phyloP scores from a whole-genome alignment of 2,797 vertebrate species.

The Chiloscyllium punctatum region DNA sequence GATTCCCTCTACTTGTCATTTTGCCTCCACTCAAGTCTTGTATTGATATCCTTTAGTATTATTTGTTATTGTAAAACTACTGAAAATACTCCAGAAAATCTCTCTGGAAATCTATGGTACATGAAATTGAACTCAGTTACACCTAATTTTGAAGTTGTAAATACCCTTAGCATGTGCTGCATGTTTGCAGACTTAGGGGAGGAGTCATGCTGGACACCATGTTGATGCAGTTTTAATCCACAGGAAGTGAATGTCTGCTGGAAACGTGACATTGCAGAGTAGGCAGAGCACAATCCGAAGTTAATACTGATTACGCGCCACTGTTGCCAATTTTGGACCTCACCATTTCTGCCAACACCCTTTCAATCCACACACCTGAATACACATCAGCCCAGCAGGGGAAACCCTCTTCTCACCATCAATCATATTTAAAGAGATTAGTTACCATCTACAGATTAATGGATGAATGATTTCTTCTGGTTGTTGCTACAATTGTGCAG shows the following conservation, averaged over 20 bases:
- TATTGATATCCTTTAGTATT: too few relatives aligned
- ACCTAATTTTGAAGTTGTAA: background rate
- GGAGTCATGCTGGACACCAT: background rate
- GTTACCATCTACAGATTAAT: background rate
- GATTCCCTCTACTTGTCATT: too few relatives aligned
- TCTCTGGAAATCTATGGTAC: background rate
- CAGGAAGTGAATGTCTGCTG: background rate
- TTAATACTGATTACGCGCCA: background rate
- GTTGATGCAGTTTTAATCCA: background rate
- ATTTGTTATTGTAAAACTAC: too few relatives aligned
- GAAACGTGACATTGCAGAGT: background rate
- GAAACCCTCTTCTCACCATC: background rate
- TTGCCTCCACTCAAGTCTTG: background rate
- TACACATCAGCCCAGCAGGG: background rate
- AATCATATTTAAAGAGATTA: background rate
- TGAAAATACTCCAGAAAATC: background rate
- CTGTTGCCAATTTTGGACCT: background rate
- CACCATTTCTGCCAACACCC: background rate
- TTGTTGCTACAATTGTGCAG: background rate
- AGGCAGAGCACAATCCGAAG: background rate
- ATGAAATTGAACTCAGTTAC: background rate
- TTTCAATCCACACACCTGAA: background rate
- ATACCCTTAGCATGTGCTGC: background rate
- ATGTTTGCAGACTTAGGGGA: too few relatives aligned
- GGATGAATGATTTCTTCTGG: background rate